phyloP scores from a whole-genome alignment of 2,888 invertebrate genomes.

The Caenorhabditis panamensis region DNA sequence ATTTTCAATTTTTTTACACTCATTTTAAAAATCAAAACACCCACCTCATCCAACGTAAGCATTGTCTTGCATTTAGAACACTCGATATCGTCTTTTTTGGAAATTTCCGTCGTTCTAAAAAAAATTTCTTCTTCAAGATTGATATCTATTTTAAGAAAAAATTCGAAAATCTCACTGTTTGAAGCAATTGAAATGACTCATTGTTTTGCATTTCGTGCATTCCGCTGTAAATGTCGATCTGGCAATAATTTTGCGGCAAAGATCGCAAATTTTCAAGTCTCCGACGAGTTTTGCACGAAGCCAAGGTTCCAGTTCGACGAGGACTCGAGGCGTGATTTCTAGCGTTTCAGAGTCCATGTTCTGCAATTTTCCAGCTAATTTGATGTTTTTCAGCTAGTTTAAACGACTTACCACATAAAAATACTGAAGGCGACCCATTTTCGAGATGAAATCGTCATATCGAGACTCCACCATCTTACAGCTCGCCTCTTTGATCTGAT shows the following conservation, averaged over 20 bases:
- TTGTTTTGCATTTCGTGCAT: conserved; percentile 37
- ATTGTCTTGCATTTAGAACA: conserved; percentile 15
- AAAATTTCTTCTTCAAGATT: background rate
- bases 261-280: conserved; percentile 26
- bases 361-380: background rate
- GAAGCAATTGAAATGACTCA: conserved; percentile 52
- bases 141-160: background rate
- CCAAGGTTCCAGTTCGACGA: conserved; percentile 53
- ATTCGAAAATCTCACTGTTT: conserved; percentile 34
- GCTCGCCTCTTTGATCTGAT: background rate
- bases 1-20: background rate
- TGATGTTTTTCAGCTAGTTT: no score
- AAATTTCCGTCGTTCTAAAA: conserved; percentile 38
- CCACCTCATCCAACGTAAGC: conserved; percentile 8
- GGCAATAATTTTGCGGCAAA: conserved; percentile 40
- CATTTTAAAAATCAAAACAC: background rate
- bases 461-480: conserved; percentile 4
- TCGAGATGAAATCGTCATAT: conserved; percentile 29
- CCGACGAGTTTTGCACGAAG: conserved; percentile 29
- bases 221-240: conserved; percentile 37
- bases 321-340: conserved; percentile 38
- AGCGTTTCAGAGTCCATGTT: background rate
- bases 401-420: conserved; percentile 19
- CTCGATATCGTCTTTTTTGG: conserved; percentile 15
- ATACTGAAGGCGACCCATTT: conserved; percentile 32